A percentile compares a stretch with the other conserved stretches of the same genome.
phyloP scores from a whole-genome alignment of 2,113 vertebrate genomes.

The Terrapene triunguis region DNA sequence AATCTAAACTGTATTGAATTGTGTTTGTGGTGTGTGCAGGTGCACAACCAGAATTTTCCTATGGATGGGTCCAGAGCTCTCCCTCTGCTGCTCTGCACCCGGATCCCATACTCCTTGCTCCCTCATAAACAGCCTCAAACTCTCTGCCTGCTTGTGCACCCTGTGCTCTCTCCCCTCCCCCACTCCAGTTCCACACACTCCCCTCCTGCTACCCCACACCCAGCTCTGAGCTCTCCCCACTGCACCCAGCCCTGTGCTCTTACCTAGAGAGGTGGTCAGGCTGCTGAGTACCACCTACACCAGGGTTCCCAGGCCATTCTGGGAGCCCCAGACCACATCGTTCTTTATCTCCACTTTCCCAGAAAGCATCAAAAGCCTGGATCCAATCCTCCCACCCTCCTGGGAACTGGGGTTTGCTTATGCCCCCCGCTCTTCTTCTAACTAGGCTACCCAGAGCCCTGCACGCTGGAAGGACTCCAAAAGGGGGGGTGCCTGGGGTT shows the following conservation, averaged over 20 bases:
- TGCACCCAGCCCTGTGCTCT: neutral
- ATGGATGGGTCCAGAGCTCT: too few species aligned
- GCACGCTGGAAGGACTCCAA: neutral
- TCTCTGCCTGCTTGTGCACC: too few species aligned
- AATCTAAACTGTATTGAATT: constrained; percentile 1
- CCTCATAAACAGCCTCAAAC: too few species aligned
- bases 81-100: too few species aligned
- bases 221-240: neutral
- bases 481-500: neutral
- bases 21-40: neutral
- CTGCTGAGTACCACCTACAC: neutral
- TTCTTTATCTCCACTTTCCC: neutral
- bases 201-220: neutral
- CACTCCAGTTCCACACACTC: neutral
- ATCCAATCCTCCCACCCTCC: neutral
- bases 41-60: too few species aligned
- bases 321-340: too few species aligned
- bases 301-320: neutral
- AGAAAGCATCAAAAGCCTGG: neutral
- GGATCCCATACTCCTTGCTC: too few species aligned
- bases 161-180: neutral
- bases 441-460: too few species aligned
- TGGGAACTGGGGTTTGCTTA: neutral
- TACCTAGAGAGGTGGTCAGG: neutral
- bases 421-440: neutral